Conservation (phyloP, 2,797 vertebrate genomes). For the Nasua narica region DNA sequence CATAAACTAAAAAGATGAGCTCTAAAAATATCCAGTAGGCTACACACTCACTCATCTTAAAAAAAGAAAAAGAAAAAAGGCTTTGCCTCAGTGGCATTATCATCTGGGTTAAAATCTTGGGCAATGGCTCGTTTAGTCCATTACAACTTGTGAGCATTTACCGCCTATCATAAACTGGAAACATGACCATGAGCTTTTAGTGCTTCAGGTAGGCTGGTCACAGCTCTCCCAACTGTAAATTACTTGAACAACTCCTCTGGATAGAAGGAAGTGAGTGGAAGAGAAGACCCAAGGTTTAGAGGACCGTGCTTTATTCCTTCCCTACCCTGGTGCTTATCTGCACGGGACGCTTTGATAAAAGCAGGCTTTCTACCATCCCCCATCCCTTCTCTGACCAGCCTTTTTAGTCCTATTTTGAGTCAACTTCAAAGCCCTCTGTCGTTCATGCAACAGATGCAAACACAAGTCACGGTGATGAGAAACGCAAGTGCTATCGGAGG, state of each 20-base stretch:
- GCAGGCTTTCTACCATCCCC: slow-evolving; percentile 19
- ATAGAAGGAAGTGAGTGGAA: slow-evolving; percentile 72
- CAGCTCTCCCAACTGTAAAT: slow-evolving; percentile 79
- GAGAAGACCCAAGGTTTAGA: slow-evolving; percentile 16
- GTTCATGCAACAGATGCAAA: background rate
- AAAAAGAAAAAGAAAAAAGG: background rate
- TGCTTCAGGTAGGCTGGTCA: slow-evolving; percentile 69
- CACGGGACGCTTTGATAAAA: slow-evolving; percentile 51
- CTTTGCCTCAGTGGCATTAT: background rate
- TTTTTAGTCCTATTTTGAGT: slow-evolving; percentile 68
- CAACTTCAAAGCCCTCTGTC: slow-evolving; percentile 70
- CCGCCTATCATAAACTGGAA: slow-evolving; percentile 74
- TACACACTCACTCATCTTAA: background rate
- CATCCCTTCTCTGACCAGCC: slow-evolving; percentile 38
- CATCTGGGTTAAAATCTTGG: slow-evolving; percentile 55
- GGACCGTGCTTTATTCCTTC: slow-evolving; percentile 35
- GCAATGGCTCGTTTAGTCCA: slow-evolving; percentile 66
- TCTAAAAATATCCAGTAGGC: background rate
- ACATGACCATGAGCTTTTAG: slow-evolving; percentile 70
- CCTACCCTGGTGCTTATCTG: slow-evolving; percentile 46
- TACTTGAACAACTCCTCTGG: slow-evolving; percentile 78
- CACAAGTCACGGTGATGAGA: background rate
- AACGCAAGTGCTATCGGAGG: background rate
- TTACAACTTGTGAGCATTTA: slow-evolving; percentile 71
- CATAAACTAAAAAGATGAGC: background rate